phyloP scores from a whole-genome alignment of 2,888 invertebrate genomes.

The Entomobrya multifasciata region DNA sequence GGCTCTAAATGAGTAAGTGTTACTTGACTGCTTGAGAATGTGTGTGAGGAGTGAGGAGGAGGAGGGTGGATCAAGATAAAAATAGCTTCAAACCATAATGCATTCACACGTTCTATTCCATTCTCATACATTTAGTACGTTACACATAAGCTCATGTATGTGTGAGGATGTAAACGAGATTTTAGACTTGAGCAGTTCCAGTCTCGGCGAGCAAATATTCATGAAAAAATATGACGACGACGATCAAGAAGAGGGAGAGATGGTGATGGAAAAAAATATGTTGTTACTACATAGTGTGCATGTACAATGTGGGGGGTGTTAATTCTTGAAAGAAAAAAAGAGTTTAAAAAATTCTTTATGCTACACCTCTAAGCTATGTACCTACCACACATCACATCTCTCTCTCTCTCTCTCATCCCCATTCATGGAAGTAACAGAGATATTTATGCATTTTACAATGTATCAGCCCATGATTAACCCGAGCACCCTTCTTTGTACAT shows the following conservation, averaged over 20 bases:
- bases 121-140: too few species aligned
- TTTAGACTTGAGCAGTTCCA: constrained; percentile 34
- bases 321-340: constrained; percentile 61
- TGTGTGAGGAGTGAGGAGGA: background rate
- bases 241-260: constrained; percentile 1
- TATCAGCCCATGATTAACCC: constrained; percentile 66
- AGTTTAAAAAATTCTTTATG: constrained; percentile 62
- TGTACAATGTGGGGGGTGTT: constrained; percentile 69
- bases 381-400: constrained; percentile 60
- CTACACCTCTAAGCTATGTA: constrained; percentile 69
- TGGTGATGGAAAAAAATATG: constrained; percentile 36
- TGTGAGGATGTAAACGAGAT: constrained; percentile 1
- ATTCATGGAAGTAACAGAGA: constrained; percentile 64
- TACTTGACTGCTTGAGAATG: constrained; percentile 13
- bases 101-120: constrained; percentile 46
- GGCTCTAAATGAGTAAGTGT: constrained; percentile 45
- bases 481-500: constrained; percentile 36
- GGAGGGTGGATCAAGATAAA: constrained; percentile 70
- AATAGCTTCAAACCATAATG: constrained; percentile 65
- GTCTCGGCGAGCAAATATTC: constrained; percentile 1
- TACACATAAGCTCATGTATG: constrained; percentile 1
- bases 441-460: constrained; percentile 53
- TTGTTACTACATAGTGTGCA: constrained; percentile 6
- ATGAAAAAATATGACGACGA: constrained; percentile 45
- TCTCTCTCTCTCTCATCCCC: constrained; percentile 37